These are phyloP conservation scores for Chaunax sp. DNA, from an alignment of 2,797 vertebrate genomes.

Conservation along the genomic window DNA sequence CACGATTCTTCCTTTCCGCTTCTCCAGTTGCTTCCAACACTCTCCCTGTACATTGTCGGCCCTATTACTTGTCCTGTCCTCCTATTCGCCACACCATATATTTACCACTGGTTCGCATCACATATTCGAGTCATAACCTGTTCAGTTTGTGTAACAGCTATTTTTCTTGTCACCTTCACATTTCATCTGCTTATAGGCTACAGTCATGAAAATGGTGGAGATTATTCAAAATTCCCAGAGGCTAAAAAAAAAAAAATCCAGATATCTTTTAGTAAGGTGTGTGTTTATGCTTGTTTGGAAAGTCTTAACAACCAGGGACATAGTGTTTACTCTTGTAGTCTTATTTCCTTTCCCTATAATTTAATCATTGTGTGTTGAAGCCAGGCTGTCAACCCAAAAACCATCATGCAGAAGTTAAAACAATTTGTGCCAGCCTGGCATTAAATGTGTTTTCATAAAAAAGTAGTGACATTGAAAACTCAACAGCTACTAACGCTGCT, in stretches of 20 bases:
- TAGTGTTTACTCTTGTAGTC: too few relatives aligned
- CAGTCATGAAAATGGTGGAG: background rate
- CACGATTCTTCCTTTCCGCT: background rate
- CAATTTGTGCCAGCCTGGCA: background rate
- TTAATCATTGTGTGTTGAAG: background rate
- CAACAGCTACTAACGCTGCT: conserved; percentile 1
- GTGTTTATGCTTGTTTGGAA: too few relatives aligned
- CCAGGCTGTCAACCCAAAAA: background rate
- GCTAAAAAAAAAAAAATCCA: background rate
- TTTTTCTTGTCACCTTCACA: background rate
- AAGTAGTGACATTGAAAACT: background rate
- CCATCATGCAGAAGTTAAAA: background rate
- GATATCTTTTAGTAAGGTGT: background rate
- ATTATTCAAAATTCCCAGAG: background rate
- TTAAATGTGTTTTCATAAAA: background rate
- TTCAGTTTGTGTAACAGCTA: background rate
- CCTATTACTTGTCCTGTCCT: background rate
- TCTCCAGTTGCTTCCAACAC: background rate
- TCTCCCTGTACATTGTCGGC: background rate
- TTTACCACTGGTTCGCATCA: background rate
- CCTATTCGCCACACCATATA: background rate
- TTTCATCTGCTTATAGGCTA: background rate
- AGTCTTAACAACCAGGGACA: background rate
- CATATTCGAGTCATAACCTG: background rate
- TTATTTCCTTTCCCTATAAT: background rate